Evolutionary conservation across 2,113 vertebrate species (phyloP).

Genomic region (Anser cygnoides): DNA sequence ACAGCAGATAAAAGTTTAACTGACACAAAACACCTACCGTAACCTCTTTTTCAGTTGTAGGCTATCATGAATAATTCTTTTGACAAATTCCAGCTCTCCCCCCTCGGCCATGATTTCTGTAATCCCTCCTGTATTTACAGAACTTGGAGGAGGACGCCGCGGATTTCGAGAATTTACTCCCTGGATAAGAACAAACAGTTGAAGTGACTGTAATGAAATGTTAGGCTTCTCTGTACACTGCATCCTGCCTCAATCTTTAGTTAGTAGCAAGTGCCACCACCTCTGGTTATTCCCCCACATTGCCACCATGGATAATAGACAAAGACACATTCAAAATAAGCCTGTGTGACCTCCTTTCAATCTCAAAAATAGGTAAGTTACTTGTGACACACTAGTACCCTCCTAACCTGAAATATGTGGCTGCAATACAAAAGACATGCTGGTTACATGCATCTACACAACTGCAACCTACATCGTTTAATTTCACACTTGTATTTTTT

Average conservation of each 20-base stretch:
- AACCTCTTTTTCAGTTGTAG: constrained; percentile 94
- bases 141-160: constrained; percentile 94
- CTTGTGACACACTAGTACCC: neutral
- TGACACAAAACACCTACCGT: constrained; percentile 75
- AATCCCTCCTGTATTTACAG: constrained; percentile 96
- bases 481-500: neutral
- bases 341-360: neutral
- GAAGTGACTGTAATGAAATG: neutral
- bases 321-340: neutral
- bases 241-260: neutral
- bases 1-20: neutral
- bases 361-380: neutral
- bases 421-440: neutral
- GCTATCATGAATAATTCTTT: constrained; percentile 99
- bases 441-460: neutral
- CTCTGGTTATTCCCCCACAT: neutral
- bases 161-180: constrained; percentile 97
- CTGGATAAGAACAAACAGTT: constrained; percentile 67
- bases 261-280: neutral
- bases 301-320: neutral
- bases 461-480: neutral
- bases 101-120: constrained; percentile 99
- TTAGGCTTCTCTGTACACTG: neutral
- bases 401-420: neutral
- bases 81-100: constrained; percentile 97